These are phyloP conservation scores for Littorina saxatilis DNA, from an alignment of 1,140 invertebrate genomes.

Conservation along the genomic window DNA sequence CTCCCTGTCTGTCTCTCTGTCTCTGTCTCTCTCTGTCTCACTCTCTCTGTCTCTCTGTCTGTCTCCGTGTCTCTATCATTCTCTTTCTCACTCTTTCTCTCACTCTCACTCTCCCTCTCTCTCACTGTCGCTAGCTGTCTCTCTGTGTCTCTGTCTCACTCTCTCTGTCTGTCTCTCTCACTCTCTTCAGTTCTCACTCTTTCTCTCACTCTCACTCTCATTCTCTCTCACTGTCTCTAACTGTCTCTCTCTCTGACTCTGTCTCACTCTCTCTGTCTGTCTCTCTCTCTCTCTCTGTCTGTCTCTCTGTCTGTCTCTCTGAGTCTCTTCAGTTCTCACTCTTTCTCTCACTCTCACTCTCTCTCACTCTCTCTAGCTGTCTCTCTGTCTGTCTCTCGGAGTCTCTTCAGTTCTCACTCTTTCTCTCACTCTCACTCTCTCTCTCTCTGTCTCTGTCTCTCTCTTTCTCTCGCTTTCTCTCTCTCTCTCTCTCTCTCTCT, in stretches of 20 bases:
- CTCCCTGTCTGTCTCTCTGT: too few relatives aligned
- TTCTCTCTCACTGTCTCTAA: too few relatives aligned
- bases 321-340: background rate
- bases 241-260: background rate
- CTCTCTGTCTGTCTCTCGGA: background rate
- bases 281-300: constrained; percentile 5
- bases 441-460: background rate
- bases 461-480: background rate
- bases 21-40: background rate
- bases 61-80: too few relatives aligned
- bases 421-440: background rate
- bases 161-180: background rate
- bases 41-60: too few relatives aligned
- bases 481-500: background rate
- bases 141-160: too few relatives aligned
- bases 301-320: constrained; percentile 7
- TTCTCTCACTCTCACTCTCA: background rate
- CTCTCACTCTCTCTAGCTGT: background rate
- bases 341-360: background rate
- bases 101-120: background rate
- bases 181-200: too few relatives aligned
- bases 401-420: background rate
- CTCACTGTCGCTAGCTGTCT: too few relatives aligned
- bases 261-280: constrained; percentile 10
- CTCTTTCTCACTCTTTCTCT: too few relatives aligned